Conservation (phyloP, 2,113 vertebrate genomes). For the Tympanuchus pallidicinctus region DNA sequence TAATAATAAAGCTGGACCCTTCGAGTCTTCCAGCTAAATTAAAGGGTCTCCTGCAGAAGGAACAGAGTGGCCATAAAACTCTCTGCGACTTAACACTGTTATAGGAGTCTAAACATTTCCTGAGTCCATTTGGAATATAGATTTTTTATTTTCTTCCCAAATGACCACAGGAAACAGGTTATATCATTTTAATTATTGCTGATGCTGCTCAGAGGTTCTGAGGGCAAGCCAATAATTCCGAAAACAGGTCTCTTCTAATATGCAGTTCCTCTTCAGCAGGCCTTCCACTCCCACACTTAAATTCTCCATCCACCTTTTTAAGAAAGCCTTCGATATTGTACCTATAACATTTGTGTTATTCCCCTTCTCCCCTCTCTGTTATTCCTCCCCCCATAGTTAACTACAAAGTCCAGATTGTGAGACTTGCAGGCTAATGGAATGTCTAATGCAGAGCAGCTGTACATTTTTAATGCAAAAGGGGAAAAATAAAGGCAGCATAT, state of each 20-base stretch:
- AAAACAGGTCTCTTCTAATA: slow-evolving; percentile 16
- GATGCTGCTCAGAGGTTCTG: slow-evolving; percentile 56
- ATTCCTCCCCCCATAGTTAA: neutral
- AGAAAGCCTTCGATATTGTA: neutral
- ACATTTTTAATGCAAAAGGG: slow-evolving; percentile 71
- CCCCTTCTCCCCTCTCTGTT: neutral
- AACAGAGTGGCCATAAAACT: slow-evolving; percentile 58
- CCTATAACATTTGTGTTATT: neutral
- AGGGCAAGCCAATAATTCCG: slow-evolving; percentile 54
- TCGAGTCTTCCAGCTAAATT: slow-evolving; percentile 57
- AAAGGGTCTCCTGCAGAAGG: slow-evolving; percentile 52
- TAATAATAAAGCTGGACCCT: slow-evolving; percentile 61
- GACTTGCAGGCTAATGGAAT: slow-evolving; percentile 51
- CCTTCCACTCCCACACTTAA: neutral
- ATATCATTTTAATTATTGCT: slow-evolving; percentile 78
- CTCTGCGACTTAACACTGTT: slow-evolving; percentile 44
- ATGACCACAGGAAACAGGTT: slow-evolving; percentile 71
- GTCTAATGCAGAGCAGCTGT: slow-evolving; percentile 68
- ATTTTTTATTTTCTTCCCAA: slow-evolving; percentile 73
- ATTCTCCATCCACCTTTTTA: neutral
- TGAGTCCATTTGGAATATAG: slow-evolving; percentile 70
- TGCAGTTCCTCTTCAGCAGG: neutral
- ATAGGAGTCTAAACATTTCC: slow-evolving; percentile 64
- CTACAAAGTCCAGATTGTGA: slow-evolving; percentile 35
- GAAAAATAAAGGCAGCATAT: slow-evolving; percentile 75